Evolutionary conservation across 2,113 vertebrate species (phyloP), one percentile per base, ranked within the genome.

Genomic region (Rhinoderma darwinii): DNA sequence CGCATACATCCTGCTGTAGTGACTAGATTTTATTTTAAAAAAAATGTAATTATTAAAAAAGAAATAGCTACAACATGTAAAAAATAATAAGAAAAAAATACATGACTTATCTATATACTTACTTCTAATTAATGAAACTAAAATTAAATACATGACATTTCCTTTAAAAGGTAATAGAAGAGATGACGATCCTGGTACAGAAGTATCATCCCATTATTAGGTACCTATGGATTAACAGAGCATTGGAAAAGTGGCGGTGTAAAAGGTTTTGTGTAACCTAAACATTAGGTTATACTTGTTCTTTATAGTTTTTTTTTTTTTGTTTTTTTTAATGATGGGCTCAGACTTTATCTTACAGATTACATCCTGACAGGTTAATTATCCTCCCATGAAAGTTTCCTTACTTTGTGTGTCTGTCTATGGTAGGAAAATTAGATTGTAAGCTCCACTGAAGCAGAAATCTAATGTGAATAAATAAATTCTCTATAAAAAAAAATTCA

Each of bases 401-500:
- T 72, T 39, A 72, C 32, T 22, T 39, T 72, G 15, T 72, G 18
- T 18, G 6, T 39, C 7, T 72, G 35, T 39, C 7, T 72, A 25
- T 72, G 68, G 18, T 39, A 22, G 18, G 39, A 22, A 39, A 72
- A 39, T 39, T 22, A 72, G 68, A 72, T 72, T 39, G 32, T 72
- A 22, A 68, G 68, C 32, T 72, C 68, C 68, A 72, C 32, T 39
- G 35, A 10, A 39, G 32, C 68, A 72, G 68, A 72, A 72, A 72
- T 7, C 35, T 72, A 72, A 72, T 72, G 68, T 72, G 32, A 72
- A 72, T 68, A 32, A 68, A 35, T 68, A 68, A 66, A 66, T 68
- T 35, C 1, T 68, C 25, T 68, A 12, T 17, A 17, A 72, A 72
- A 72, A 72, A 35, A 18, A 72, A 15, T 20, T 32, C 63, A 11